Evolutionary conservation across 1,140 invertebrate species (phyloP), one percentile per base, ranked within the genome.

Genomic region (Bombus huntii): DNA sequence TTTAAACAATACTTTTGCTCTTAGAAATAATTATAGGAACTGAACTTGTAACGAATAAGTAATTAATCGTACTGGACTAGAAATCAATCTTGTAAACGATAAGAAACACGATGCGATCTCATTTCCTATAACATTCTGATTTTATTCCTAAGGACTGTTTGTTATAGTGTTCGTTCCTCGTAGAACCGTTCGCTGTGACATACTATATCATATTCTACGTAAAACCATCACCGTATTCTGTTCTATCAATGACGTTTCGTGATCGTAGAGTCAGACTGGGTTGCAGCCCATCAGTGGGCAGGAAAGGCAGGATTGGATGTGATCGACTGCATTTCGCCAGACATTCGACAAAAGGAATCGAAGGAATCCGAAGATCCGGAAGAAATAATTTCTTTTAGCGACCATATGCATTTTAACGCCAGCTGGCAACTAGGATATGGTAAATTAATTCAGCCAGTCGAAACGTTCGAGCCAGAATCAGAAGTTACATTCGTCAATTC

Each of bases 341-440:
- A 77, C 22, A 15, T 39, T 39, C 34, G 18, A 47, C 18, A 15
- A 62, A 39, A 39, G n/a, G 4, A 31, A 62, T 78, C 57, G 1
- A 37, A 34, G 96, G 95, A 96, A 91, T 93, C 96, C 0, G 95
- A 95, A 75, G 94, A 95, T 25, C 93, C 95, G 6, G 83, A 96
- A 34, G 94, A 96, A 62, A 94, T 97, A 13, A 92, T 97, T 28
- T 95, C 96, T 1, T 95, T 96, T 22, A 96, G 95, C n/a, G 96
- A 97, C 89, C 95, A 95, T 73, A 95, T 95, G 66, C 95, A 95
- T 34, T 93, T 96, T 75, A 96, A 95, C 44, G 94, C 96, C 15
- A 96, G 95, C 68, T 97, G 96, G 96, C 96, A 97, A 89, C 90
- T 97, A n/a, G 96, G 96, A 59, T 96, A 96, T 90, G 97, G 97